phyloP scores from a whole-genome alignment of 2,888 invertebrate species.

The Tridacna crocea region DNA sequence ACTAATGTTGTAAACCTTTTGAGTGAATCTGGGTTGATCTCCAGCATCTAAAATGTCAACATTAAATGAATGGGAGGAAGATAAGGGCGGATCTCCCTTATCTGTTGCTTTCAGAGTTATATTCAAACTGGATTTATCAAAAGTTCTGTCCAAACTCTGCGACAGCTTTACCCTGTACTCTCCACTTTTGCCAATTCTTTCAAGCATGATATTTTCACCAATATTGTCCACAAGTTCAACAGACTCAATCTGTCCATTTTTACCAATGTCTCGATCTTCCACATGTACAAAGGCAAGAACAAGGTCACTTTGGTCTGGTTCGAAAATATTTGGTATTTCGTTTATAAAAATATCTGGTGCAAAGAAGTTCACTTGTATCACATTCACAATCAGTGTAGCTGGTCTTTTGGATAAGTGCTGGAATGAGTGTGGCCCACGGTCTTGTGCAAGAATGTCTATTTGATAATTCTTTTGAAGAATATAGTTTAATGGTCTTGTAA shows the following conservation, averaged over 20 bases:
- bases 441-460: conserved; percentile 92
- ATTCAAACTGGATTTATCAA: conserved; percentile 86
- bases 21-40: conserved; percentile 89
- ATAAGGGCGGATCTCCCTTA: conserved; percentile 87
- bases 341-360: conserved; percentile 93
- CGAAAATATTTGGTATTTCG: conserved; percentile 90
- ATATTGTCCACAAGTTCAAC: conserved; percentile 92
- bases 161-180: conserved; percentile 90
- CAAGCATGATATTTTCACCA: conserved; percentile 93
- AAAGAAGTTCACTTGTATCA: conserved; percentile 91
- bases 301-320: conserved; percentile 90
- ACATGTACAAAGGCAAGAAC: conserved; percentile 95
- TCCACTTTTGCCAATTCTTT: conserved; percentile 78
- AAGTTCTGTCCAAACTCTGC: conserved; percentile 91
- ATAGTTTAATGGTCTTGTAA: conserved; percentile 90
- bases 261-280: conserved; percentile 92
- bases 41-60: conserved; percentile 93
- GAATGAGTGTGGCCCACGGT: conserved; percentile 88
- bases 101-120: conserved; percentile 94
- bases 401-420: conserved; percentile 85
- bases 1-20: conserved; percentile 92
- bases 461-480: conserved; percentile 90
- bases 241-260: conserved; percentile 90
- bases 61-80: conserved; percentile 87
- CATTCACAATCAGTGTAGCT: conserved; percentile 88